These are phyloP conservation scores for Drosophila arawakana DNA, from an alignment of 1,140 invertebrate species.

Conservation along the genomic window DNA sequence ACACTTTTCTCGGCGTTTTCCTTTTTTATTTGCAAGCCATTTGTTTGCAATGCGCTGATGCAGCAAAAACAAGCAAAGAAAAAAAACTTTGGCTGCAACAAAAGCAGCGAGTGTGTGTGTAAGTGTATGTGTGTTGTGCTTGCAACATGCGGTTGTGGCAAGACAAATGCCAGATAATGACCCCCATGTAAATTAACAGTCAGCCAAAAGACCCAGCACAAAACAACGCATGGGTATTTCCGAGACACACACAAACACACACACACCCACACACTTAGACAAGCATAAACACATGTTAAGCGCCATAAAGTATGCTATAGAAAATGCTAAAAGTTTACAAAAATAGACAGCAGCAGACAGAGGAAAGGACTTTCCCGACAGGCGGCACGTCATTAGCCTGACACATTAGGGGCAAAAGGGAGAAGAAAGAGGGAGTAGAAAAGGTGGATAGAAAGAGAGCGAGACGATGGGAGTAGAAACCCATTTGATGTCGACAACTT, in stretches of 20 bases:
- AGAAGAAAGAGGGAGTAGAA: not conserved
- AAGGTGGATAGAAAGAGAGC: not conserved
- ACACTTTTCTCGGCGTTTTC: not conserved
- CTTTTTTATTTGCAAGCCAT: too few relatives aligned
- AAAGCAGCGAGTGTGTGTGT: slow-evolving; percentile 8
- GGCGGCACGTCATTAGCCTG: slow-evolving; percentile 70
- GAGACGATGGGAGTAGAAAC: slow-evolving; percentile 39
- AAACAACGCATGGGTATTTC: slow-evolving; percentile 40
- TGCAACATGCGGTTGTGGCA: slow-evolving; percentile 46
- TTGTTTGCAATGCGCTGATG: slow-evolving; percentile 10
- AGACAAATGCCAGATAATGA: slow-evolving; percentile 59
- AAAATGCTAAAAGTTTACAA: slow-evolving; percentile 64
- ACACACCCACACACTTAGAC: not conserved
- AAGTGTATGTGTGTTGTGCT: not conserved
- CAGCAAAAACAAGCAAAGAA: not conserved
- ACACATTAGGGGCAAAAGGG: slow-evolving; percentile 57
- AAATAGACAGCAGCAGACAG: slow-evolving; percentile 62
- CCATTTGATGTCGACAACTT: slow-evolving; percentile 56
- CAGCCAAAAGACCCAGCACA: slow-evolving; percentile 15
- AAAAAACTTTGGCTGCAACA: slow-evolving; percentile 3
- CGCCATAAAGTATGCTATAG: slow-evolving; percentile 81
- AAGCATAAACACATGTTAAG: slow-evolving; percentile 56
- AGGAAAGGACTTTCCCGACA: slow-evolving; percentile 7
- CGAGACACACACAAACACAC: slow-evolving; percentile 11
- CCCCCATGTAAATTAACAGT: slow-evolving; percentile 49